A percentile compares a stretch with the other conserved stretches of the same genome.
Conservation (phyloP, 2,888 invertebrate species). For the Chymomyza procnemis region DNA sequence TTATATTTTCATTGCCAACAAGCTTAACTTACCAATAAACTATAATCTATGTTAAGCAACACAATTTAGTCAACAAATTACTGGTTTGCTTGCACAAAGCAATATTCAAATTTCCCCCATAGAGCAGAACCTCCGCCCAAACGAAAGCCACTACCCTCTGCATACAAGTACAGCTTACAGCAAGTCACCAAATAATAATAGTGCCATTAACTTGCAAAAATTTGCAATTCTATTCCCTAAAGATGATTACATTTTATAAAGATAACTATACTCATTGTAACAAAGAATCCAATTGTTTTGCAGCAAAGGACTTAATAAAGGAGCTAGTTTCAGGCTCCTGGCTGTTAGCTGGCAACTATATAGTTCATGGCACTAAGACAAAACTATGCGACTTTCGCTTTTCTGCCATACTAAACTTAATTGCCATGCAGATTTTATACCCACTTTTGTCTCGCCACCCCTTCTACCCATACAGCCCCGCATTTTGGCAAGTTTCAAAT, state of each 20-base stretch:
- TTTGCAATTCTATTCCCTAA: background rate
- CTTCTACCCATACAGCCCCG: too few species aligned
- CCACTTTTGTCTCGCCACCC: background rate
- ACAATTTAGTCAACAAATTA: too few species aligned
- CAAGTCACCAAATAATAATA: background rate
- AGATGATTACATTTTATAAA: background rate
- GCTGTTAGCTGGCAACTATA: background rate
- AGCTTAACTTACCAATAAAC: too few species aligned
- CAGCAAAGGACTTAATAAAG: background rate
- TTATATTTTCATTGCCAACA: too few species aligned
- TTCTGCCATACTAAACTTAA: conserved; percentile 6
- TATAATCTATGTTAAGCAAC: too few species aligned
- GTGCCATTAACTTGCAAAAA: background rate
- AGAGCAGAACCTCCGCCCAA: too few species aligned
- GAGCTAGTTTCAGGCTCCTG: too few species aligned
- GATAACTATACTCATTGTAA: background rate
- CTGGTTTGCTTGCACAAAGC: too few species aligned
- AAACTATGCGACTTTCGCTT: background rate
- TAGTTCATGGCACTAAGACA: background rate
- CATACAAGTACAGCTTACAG: too few species aligned
- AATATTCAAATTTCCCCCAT: too few species aligned
- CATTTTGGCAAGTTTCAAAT: conserved; percentile 7
- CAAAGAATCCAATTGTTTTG: background rate
- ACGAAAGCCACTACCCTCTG: too few species aligned
- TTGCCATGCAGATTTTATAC: conserved; percentile 16